Base-by-base conservation (phyloP, 2,797 vertebrate species). In the Helarctos malayanus region DNA sequence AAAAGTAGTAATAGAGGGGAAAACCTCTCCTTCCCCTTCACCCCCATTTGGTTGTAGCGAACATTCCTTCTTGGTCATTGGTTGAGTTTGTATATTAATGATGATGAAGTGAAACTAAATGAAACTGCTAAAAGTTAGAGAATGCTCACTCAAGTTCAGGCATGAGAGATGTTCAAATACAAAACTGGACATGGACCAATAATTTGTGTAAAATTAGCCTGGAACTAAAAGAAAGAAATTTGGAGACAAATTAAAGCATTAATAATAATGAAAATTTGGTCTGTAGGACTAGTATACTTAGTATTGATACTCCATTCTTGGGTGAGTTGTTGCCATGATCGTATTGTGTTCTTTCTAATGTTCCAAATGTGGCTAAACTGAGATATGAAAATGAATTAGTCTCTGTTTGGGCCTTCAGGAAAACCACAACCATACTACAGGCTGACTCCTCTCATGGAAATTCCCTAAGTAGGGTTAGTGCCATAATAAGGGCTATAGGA, bases 161-260 rank as follows among this genome's bases (percentile, higher is more conserved):
- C 19, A 5, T 49, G 54, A 81, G 68, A 85, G 12, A 35, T 15
- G 29, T 65, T 78, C 35, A 47, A 7, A 19, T 75, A 1, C 83
- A 38, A 93, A 56, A 65, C 35, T 80, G 47, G 75, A 41, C 47
- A 29, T 35, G 27, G 12, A 52, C 23, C 14, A 29, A 12, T 69
- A 76, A 57, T 83, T 94, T 75, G 65, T 54, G 32, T 95, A 59
- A 89, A 83, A 91, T 93, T 86, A 86, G 41, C 38, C 15, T 86
- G 61, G 38, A 95, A 81, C 23, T 29, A 57, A 95, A 93, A 69
- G 35, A 59, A 57, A 65, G 6, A 56, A 56, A 59, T 91, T 14
- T 73, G 8, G 5, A 38, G 35, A 71, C 80, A 89, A 85, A 91
- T 84, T 10, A 41, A 93, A 85, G n/a, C 18, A 25, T 80, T 56